Evolutionary conservation across 1,140 invertebrate species (phyloP), one percentile per base, ranked within the genome.

Genomic region (Cheumatopsyche charites): DNA sequence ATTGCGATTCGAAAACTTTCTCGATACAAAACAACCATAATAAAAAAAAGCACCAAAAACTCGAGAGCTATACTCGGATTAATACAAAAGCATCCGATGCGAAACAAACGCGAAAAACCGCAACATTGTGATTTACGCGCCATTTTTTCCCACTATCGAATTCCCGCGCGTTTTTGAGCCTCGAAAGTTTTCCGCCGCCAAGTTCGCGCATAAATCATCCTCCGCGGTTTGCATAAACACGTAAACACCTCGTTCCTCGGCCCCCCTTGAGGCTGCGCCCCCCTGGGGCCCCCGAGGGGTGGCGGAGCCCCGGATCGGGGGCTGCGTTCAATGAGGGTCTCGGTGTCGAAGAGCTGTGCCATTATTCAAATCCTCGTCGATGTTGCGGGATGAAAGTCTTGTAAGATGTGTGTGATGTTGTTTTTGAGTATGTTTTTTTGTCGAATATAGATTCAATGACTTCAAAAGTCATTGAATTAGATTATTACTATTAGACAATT

Each of bases 151-250:
- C 29, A 36, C 3, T 4, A 36, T 9, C 29, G 29, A 36, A 36
- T 36, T 36, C 19, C 55, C 43, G 43, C 49, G 26, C 61, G 62
- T 58, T 72, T 72, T 55, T 41, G 70, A 72, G 47, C 62, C 43
- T 25, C 41, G 47, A 72, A 72, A 72, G 43, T 72, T 72, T 66
- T 65, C 66, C 29, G 9, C 3, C 29, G 9, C 29, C 62, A 72
- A 72, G 43, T 72, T 72, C 62, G n/a, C 21, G 52, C 62, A 72
- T 72, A 72, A 72, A 72, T 72, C 70, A 72, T 72, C 62, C 62
- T 15, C 19, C n/a, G 17, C 43, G 62, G 70, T 72, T 72, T 72
- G 70, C 70, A 72, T 72, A 72, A 72, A 72, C 70, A 66, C 70
- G 70, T 72, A 66, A 72, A 72, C 70, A 72, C 70, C 70, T 72